These are phyloP conservation scores for Physeter macrocephalus DNA, from an alignment of 2,113 vertebrate species.

Conservation along the genomic window DNA sequence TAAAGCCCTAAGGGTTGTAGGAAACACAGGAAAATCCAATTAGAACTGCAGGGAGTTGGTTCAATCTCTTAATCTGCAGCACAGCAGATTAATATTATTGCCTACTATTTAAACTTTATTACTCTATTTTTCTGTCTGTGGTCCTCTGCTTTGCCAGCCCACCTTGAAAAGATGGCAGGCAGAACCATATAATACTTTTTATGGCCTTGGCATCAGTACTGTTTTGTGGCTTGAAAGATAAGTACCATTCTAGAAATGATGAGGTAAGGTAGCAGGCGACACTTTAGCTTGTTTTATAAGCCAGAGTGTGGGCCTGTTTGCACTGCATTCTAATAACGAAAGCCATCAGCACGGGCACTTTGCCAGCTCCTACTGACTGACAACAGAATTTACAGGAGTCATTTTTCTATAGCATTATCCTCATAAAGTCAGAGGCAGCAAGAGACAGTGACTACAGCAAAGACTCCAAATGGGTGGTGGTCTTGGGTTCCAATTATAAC, in stretches of 20 bases:
- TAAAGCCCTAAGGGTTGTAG: constrained; percentile 61
- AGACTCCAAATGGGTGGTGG: constrained; percentile 41
- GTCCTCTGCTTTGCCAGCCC: constrained; percentile 74
- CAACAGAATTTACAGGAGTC: constrained; percentile 31
- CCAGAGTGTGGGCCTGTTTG: background rate
- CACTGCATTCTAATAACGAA: constrained; percentile 17
- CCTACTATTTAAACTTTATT: constrained; percentile 82
- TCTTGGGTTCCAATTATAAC: background rate
- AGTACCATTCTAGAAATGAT: constrained; percentile 50
- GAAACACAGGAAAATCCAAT: constrained; percentile 81
- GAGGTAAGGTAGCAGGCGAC: constrained; percentile 20
- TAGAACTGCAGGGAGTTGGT: constrained; percentile 77
- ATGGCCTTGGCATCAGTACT: constrained; percentile 72
- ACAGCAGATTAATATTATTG: constrained; percentile 81
- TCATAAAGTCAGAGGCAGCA: constrained; percentile 33
- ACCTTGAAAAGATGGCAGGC: constrained; percentile 77
- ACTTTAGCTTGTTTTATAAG: constrained; percentile 55
- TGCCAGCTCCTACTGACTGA: background rate
- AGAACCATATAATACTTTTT: constrained; percentile 74
- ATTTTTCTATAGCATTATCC: constrained; percentile 19
- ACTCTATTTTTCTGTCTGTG: constrained; percentile 78
- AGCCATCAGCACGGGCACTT: background rate
- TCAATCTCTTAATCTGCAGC: constrained; percentile 80
- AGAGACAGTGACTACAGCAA: constrained; percentile 1
- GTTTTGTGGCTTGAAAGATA: constrained; percentile 67